Base-by-base conservation (phyloP, 2,797 vertebrate genomes). In the Ambastaia sidthimunki region DNA sequence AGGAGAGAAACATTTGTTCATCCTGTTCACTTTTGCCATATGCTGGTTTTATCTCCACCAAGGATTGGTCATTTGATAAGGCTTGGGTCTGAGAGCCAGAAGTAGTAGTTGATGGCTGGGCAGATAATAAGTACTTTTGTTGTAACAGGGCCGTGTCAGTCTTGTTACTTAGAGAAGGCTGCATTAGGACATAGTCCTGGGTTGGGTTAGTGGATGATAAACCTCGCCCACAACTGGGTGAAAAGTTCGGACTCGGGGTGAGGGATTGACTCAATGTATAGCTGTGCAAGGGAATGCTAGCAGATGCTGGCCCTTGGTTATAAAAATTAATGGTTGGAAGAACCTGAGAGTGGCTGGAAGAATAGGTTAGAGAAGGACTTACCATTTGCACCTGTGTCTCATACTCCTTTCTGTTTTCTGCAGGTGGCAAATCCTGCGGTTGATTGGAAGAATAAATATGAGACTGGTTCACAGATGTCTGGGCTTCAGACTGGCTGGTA, bases 341-440 rank as follows among this genome's bases (percentile, higher is more conserved):
- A 90, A 93, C 95, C 95, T 98, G 97, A 95, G 97, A 94, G 83
- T 96, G 97, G 90, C 93, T 93, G 80, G 96, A 93, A 88, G 96
- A 92, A 81, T 96, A 99, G 89, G 89, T 97, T 86, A 96, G 96
- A 82, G 97, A 93, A 47, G 96, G 93, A 90, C 89, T 96, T 81
- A 91, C 96, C 83, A 95, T 94, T 90, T 97, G 95, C 34, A 95
- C 92, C 86, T 96, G 96, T 87, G 92, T 89, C 89, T 94, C 93
- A 81, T 96, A 99, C 85, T 93, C 94, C 60, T 94, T 94, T 85
- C 87, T 92, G 86, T 92, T 93, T 77, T 88, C 88, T 86, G 93
- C 94, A 54, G 96, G 95, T 83, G 94, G 93, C 89, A 97, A 91
- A 71, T 92, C 92, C 78, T 97, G 93, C 71, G 93, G 91, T 55